Percentiles rank a stretch among this genome's conserved stretches.
These are phyloP conservation scores for Bombus waltoni DNA, from an alignment of 1,140 invertebrate species.

Conservation along the genomic window DNA sequence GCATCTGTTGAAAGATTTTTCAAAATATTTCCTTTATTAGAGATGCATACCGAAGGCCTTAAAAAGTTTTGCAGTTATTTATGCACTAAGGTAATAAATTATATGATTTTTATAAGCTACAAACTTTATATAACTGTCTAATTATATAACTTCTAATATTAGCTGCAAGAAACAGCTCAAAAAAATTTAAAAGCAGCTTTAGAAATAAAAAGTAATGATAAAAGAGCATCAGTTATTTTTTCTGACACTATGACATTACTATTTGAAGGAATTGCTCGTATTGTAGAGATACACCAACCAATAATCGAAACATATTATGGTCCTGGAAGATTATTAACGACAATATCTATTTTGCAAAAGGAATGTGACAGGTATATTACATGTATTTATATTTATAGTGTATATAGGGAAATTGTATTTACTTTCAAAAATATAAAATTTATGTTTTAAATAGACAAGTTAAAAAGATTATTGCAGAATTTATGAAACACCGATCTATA, in stretches of 20 bases:
- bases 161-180: conserved; percentile 88
- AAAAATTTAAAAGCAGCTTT: conserved; percentile 88
- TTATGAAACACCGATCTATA: conserved; percentile 89
- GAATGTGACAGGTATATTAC: conserved; percentile 91
- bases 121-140: neutral
- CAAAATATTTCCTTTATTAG: conserved; percentile 98
- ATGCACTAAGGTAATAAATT: conserved; percentile 86
- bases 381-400: neutral
- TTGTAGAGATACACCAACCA: conserved; percentile 96
- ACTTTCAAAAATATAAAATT: neutral
- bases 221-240: conserved; percentile 89
- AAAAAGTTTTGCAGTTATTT: conserved; percentile 96
- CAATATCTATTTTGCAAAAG: conserved; percentile 89
- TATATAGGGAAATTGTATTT: conserved; percentile 70
- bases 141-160: conserved; percentile 50
- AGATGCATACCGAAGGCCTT: conserved; percentile 95
- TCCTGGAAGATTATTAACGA: conserved; percentile 88
- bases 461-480: conserved; percentile 88
- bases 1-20: conserved; percentile 98
- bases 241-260: conserved; percentile 92
- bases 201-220: conserved; percentile 86
- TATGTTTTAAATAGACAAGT: conserved; percentile 72
- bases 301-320: conserved; percentile 97
- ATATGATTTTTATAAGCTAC: conserved; percentile 1
- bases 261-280: conserved; percentile 94